phyloP scores from a whole-genome alignment of 2,797 vertebrate genomes.

The Trachops cirrhosus region DNA sequence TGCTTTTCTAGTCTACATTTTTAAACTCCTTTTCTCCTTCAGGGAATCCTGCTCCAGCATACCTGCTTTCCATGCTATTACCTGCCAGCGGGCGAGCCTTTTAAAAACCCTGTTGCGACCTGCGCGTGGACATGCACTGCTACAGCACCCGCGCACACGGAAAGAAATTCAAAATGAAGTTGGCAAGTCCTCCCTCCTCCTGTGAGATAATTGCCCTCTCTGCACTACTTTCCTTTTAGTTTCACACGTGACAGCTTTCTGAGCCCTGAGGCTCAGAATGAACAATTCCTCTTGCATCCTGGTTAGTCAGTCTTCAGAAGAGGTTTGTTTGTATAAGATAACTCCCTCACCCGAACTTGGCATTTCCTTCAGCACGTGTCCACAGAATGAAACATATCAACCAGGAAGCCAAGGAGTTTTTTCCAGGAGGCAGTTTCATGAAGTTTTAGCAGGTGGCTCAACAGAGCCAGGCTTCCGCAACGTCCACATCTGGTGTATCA shows the following conservation, averaged over 20 bases:
- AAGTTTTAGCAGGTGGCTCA: background rate
- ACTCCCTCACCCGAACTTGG: background rate
- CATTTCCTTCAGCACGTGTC: background rate
- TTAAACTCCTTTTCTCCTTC: background rate
- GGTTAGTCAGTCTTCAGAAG: background rate
- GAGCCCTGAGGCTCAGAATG: background rate
- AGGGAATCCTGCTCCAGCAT: background rate
- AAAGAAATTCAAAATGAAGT: background rate
- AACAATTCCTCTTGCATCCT: background rate
- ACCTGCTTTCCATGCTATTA: background rate
- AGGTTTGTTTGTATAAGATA: background rate
- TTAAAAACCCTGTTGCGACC: background rate
- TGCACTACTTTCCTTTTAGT: background rate
- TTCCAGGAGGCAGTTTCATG: background rate
- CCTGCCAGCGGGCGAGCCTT: background rate
- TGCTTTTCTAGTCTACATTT: background rate
- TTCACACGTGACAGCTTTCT: background rate
- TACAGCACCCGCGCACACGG: background rate
- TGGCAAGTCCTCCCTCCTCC: background rate
- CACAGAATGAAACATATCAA: background rate
- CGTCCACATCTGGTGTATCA: background rate
- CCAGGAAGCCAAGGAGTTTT: background rate
- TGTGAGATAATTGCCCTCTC: background rate
- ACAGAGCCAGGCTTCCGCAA: background rate
- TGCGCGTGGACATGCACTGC: fast-evolving